A percentile compares a stretch with the other conserved stretches of the same genome.
Conservation (phyloP, 1,140 invertebrate species). For the Eupeodes corollae region DNA sequence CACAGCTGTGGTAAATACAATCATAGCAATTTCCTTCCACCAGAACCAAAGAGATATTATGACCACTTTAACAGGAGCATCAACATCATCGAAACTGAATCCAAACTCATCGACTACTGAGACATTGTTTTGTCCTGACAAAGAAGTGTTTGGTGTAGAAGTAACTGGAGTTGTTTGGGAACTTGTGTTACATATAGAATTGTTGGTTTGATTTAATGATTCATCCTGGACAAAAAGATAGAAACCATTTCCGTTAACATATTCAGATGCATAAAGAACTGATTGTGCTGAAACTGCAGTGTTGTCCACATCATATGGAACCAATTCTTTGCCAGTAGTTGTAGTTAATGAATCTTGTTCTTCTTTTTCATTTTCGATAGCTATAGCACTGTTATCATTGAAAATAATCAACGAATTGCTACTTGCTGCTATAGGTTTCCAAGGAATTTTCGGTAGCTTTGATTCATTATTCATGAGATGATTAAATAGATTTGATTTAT, state of each 20-base stretch:
- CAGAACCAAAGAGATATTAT: constrained; percentile 64
- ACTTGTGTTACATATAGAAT: constrained; percentile 11
- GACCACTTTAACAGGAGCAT: constrained; percentile 45
- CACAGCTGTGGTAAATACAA: constrained; percentile 53
- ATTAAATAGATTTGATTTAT: constrained; percentile 25
- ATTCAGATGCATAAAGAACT: constrained; percentile 56
- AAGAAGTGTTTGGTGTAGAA: constrained; percentile 6
- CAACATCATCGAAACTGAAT: constrained; percentile 36
- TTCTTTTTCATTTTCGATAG: constrained; percentile 12
- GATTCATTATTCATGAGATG: constrained; percentile 19
- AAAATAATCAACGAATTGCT: constrained; percentile 29
- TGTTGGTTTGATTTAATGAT: constrained; percentile 9
- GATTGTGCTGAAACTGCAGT: constrained; percentile 48
- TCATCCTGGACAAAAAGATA: constrained; percentile 47
- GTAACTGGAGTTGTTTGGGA: constrained; percentile 9
- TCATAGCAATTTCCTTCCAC: constrained; percentile 67
- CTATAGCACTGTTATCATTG: constrained; percentile 21
- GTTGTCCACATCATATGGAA: constrained; percentile 28
- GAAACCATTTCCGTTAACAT: constrained; percentile 60
- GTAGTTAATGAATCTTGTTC: constrained; percentile 8
- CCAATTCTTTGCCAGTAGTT: constrained; percentile 13
- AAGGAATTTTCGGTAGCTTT: constrained; percentile 48
- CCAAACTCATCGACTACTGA: constrained; percentile 26
- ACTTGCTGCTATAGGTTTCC: constrained; percentile 51
- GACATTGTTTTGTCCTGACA: constrained; percentile 22